A percentile compares a stretch with the other conserved stretches of the same genome.
Conservation (phyloP, 64 coral and sea anemone species). For the Cladopsammia gracilis region DNA sequence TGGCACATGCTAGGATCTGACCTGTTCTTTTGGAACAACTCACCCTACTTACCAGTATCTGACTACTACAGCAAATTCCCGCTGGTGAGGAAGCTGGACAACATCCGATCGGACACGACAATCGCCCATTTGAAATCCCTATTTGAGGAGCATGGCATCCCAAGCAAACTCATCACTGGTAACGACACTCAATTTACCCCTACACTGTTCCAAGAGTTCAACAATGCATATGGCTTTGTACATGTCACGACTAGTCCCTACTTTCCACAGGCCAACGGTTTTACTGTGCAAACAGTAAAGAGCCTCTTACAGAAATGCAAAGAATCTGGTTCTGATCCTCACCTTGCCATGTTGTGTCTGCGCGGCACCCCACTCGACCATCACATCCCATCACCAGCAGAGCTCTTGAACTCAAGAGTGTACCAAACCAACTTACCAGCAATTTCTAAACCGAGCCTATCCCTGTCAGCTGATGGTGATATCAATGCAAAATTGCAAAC, state of each 20-base stretch:
- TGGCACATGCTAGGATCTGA: too few relatives aligned
- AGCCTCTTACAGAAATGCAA: slow-evolving; percentile 61
- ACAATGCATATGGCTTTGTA: slow-evolving; percentile 26
- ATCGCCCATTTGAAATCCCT: slow-evolving; percentile 27
- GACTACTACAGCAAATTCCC: slow-evolving; percentile 76
- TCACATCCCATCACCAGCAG: too few relatives aligned
- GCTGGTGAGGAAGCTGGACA: slow-evolving; percentile 34
- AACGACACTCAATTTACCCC: slow-evolving; percentile 68
- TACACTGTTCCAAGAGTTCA: slow-evolving; percentile 45
- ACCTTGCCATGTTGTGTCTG: slow-evolving; percentile 77
- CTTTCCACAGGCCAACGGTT: slow-evolving; percentile 47
- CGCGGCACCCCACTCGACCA: too few relatives aligned
- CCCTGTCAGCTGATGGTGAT: too few relatives aligned
- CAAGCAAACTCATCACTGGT: slow-evolving; percentile 24
- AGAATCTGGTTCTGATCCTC: slow-evolving; percentile 66
- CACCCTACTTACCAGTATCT: slow-evolving; percentile 19
- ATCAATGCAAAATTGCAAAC: too few relatives aligned
- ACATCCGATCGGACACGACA: slow-evolving; percentile 18
- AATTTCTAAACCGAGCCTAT: too few relatives aligned
- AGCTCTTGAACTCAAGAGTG: too few relatives aligned
- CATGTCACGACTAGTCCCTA: slow-evolving; percentile 60
- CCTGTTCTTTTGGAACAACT: slow-evolving; percentile 62
- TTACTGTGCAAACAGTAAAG: slow-evolving; percentile 50
- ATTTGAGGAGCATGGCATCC: slow-evolving; percentile 54
- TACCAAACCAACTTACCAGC: too few relatives aligned